phyloP scores from a whole-genome alignment of 2,113 vertebrate species.

The Cyanistes caeruleus region DNA sequence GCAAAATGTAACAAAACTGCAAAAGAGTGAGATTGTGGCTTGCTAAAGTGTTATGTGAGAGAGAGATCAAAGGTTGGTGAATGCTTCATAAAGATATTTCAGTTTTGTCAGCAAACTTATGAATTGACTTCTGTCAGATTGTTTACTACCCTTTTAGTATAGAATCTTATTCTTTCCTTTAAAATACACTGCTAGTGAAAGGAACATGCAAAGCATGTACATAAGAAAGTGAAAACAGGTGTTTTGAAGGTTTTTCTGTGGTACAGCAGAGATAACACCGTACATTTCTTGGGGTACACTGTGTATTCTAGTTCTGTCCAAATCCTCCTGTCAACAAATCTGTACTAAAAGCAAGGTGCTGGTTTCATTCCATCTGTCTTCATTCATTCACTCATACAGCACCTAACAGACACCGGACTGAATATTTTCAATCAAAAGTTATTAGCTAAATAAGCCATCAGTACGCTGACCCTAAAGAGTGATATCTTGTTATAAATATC shows the following conservation, averaged over 20 bases:
- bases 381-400: not conserved
- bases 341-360: not conserved
- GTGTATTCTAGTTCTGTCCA: not conserved
- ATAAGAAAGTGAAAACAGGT: not conserved
- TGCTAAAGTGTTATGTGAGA: not conserved
- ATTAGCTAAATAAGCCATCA: conserved; percentile 22
- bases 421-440: not conserved
- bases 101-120: not conserved
- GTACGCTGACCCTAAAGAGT: not conserved
- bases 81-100: not conserved
- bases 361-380: not conserved
- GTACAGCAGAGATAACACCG: not conserved
- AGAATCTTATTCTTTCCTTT: not conserved
- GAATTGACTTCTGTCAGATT: not conserved
- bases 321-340: not conserved
- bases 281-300: not conserved
- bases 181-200: not conserved
- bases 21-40: not conserved
- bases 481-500: conserved; percentile 12
- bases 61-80: not conserved
- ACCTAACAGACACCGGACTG: not conserved
- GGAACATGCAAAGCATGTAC: not conserved
- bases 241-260: not conserved
- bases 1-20: not conserved
- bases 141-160: not conserved